These are phyloP conservation scores for Drosophila pseudoananassae DNA, from an alignment of 1,140 invertebrate genomes.

Conservation along the genomic window DNA sequence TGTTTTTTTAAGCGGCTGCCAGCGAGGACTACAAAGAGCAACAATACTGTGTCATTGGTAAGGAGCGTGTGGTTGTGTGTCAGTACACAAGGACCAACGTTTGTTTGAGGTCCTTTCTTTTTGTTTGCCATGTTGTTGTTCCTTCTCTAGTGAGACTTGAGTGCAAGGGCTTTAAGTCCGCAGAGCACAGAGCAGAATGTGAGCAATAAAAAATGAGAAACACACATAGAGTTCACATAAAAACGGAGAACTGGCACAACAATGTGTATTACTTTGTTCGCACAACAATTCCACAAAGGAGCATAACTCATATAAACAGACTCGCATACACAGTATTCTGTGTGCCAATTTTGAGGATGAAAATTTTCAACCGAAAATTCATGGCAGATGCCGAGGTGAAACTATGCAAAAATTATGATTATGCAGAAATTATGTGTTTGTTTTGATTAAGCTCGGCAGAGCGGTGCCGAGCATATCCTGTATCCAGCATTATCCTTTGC, in stretches of 20 bases:
- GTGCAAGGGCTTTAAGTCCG: constrained; percentile 58
- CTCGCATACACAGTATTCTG: constrained; percentile 3
- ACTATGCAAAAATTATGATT: constrained; percentile 64
- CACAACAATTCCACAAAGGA: constrained; percentile 50
- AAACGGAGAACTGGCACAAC: constrained; percentile 37
- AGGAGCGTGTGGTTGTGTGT: constrained; percentile 5
- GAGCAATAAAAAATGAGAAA: constrained; percentile 61
- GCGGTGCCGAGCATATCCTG: constrained; percentile 29
- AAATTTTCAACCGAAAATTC: constrained; percentile 23
- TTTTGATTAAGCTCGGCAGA: constrained; percentile 64
- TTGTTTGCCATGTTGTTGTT: constrained; percentile 35
- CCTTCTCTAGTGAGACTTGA: constrained; percentile 32
- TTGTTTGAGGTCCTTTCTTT: constrained; percentile 51
- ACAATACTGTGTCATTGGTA: constrained; percentile 16
- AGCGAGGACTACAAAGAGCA: constrained; percentile 13
- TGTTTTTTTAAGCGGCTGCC: constrained; percentile 51
- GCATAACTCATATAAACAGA: constrained; percentile 58
- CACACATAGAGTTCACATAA: constrained; percentile 49
- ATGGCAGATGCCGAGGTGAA: constrained; percentile 25
- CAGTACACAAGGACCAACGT: constrained; percentile 18
- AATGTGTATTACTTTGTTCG: constrained; percentile 49
- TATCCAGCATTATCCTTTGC: constrained; percentile 26
- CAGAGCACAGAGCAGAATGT: constrained; percentile 31
- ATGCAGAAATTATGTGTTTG: constrained; percentile 70
- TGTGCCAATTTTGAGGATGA: constrained; percentile 29